These are phyloP conservation scores for Pachypsylla venusta DNA, from an alignment of 1,140 invertebrate species.

Conservation along the genomic window DNA sequence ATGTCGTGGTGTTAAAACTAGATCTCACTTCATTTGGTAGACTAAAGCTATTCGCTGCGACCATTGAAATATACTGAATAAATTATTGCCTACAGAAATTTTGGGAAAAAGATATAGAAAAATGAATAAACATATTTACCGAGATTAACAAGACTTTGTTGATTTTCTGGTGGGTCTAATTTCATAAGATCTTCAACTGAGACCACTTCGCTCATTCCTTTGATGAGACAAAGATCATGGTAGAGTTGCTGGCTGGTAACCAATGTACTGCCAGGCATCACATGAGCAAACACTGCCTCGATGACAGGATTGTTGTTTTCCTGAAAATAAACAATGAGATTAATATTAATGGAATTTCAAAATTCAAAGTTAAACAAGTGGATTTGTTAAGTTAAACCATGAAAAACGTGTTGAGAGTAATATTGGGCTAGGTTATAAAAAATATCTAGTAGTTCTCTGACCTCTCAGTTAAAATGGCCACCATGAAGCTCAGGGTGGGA, in stretches of 20 bases:
- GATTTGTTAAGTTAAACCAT: not conserved
- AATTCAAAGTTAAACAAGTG: not conserved
- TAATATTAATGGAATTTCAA: not conserved
- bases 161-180: constrained; percentile 25
- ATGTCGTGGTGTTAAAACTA: too few species aligned
- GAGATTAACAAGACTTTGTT: constrained; percentile 26
- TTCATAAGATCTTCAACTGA: constrained; percentile 27
- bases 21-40: too few species aligned
- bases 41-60: too few species aligned
- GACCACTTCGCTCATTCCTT: constrained; percentile 25
- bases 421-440: too few species aligned
- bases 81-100: too few species aligned
- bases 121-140: too few species aligned
- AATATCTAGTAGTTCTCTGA: too few species aligned
- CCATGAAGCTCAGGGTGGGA: too few species aligned
- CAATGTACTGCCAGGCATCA: constrained; percentile 25
- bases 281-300: constrained; percentile 22
- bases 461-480: too few species aligned
- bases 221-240: constrained; percentile 20
- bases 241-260: constrained; percentile 24
- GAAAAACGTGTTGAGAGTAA: too few species aligned
- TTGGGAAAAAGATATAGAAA: too few species aligned
- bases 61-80: too few species aligned
- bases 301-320: constrained; percentile 22
- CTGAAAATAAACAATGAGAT: constrained; percentile 19